Base-by-base conservation (phyloP, 1,140 invertebrate genomes). In the Conus ventricosus region DNA sequence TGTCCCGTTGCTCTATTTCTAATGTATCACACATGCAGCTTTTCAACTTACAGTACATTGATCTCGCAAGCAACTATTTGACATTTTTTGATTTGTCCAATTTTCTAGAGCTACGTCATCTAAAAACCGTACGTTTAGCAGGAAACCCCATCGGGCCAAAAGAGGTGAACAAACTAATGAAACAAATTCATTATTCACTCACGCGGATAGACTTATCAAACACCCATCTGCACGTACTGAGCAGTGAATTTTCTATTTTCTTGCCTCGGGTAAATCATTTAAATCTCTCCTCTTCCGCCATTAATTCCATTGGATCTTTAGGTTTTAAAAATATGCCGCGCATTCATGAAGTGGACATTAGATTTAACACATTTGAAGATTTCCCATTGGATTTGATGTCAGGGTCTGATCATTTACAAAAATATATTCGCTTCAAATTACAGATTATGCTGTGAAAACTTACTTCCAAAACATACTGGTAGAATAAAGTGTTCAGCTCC, bases 371-470 rank as follows among this genome's bases (percentile, higher is more conserved):
- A 71, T 0, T 71, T 1, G 20, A 11, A 23, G 6, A 71, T 10
- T 71, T 71, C 20, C 67, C 67, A 1, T 71, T 71, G 23, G 67
- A n/a, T 13, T 71, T 71, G 67, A 5, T 71, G 1, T 71, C 67
- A 71, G 20, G 67, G 23, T 13, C 0, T 0, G 0, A n/a, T 20
- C 25, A 67, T 5, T 78, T 91, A 13, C 15, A 85, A 27, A 27
- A 11, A 20, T 17, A 82, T 91, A 7, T 71, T 71, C 0, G 2
- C 67, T 7, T 71, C 67, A 4, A 23, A 10, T 71, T 71, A 23
- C 20, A 0, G 71, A 80, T 90, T 85, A 51, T 63, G 91, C 57
- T 92, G 91, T 80, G 15, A 57, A 57, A 20, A 71, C 10, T 39
- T 84, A 10, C 90, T 87, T 88, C 89, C 90, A 53, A 11, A 63